Evolutionary conservation across 1,140 invertebrate genomes (phyloP).

Genomic region (Meloidogyne hapla): DNA sequence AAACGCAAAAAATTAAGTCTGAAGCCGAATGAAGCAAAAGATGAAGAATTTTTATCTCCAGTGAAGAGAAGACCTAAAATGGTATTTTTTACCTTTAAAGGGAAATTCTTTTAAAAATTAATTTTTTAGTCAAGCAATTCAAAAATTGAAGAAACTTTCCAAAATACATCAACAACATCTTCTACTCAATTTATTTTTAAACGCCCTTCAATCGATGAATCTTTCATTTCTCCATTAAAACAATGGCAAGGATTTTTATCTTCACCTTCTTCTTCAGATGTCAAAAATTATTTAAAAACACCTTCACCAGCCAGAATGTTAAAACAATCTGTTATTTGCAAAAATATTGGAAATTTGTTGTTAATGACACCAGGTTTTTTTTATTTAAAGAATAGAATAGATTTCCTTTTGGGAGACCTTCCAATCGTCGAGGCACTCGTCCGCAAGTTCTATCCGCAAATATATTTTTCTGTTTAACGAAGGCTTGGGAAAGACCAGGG

Average conservation of each 20-base stretch:
- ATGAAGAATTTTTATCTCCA: not conserved
- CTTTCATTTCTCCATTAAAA: not conserved
- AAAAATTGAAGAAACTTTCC: no score
- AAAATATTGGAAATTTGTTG: not conserved
- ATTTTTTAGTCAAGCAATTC: no score
- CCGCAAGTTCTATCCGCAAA: no score
- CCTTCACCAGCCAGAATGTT: not conserved
- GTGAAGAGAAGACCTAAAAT: not conserved
- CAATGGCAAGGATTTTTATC: not conserved
- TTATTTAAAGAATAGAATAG: not conserved
- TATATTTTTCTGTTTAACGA: no score
- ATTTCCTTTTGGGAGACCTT: no score
- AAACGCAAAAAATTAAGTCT: not conserved
- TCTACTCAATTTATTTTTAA: not conserved
- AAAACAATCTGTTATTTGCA: not conserved
- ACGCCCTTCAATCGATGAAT: not conserved
- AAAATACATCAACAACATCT: not conserved
- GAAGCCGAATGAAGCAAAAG: not conserved
- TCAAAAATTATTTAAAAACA: not conserved
- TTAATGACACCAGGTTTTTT: not conserved
- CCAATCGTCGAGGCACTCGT: no score
- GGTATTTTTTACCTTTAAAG: not conserved
- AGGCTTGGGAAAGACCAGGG: no score
- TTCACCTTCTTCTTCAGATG: not conserved
- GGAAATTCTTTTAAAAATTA: no score